Base-by-base conservation (phyloP, 1,140 invertebrate genomes). In the Dinoponera quadriceps region DNA sequence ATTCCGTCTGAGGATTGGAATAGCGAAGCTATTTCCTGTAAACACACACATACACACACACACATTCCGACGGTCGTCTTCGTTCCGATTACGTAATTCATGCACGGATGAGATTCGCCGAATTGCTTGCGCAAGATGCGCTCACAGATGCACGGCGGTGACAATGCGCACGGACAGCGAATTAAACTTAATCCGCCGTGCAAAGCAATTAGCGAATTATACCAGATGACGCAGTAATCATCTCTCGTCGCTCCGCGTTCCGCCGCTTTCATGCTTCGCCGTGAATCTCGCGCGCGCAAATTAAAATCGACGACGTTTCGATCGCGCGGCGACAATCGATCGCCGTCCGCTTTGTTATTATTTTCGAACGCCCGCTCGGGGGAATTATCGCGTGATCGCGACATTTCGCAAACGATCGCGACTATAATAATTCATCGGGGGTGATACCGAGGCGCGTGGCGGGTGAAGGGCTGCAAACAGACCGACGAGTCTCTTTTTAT, bases 381-480 rank as follows among this genome's bases (percentile, higher is more conserved):
- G n/a, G 54, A 51, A 66, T 33, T 77, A n/a, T 77, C 16, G 20
- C 73, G 57, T 75, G 72, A 22, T 29, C n/a, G 3, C 29, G 18
- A 2, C 16, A 20, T 60, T 51, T 1, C 14, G 25, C 59, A 3
- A 78, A 78, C 63, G 65, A 27, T 3, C 14, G 18, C 7, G 16
- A 11, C 16, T 16, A 55, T 57, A 49, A 75, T 75, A 69, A 78
- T 78, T 78, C 48, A 78, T 69, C 51, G 44, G 16, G 44, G 33
- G 7, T 33, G n/a, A 68, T 22, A 38, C 20, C 49, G 11, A 9
- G 27, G 29, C 29, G 4, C 22, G 75, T n/a, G n/a, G 18, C 51
- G 27, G 29, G 18, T 44, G 44, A 69, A 78, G 33, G 69, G 33
- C 57, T 55, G 63, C 69, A 78, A 69, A 44, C 33, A 78, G 29